Conservation (phyloP, 1,140 invertebrate genomes). For the Lithobius niger region DNA sequence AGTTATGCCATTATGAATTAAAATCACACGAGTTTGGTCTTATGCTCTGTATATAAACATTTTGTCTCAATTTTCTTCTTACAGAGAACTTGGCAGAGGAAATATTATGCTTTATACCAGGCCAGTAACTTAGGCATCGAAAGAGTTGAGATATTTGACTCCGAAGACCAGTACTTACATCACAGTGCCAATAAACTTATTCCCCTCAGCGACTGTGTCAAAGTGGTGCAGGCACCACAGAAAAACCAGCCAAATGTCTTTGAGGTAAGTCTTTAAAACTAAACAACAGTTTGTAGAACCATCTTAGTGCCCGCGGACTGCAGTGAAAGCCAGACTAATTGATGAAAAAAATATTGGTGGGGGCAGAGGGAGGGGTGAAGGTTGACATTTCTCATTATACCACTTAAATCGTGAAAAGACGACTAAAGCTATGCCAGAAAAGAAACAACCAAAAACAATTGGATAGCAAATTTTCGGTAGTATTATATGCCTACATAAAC, state of each 20-base stretch:
- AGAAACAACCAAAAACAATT: too few relatives aligned
- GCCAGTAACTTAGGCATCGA: constrained; percentile 68
- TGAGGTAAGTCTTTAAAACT: constrained; percentile 30
- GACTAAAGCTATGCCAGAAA: too few relatives aligned
- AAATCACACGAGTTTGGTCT: too few relatives aligned
- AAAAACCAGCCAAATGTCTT: constrained; percentile 42
- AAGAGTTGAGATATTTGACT: constrained; percentile 67
- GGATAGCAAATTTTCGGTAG: too few relatives aligned
- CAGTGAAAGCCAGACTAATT: too few relatives aligned
- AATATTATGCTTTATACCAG: constrained; percentile 59
- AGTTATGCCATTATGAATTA: too few relatives aligned
- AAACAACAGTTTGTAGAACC: not conserved
- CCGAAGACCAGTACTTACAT: constrained; percentile 48
- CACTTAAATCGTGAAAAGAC: too few relatives aligned
- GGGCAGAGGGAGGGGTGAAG: too few relatives aligned
- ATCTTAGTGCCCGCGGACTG: not conserved
- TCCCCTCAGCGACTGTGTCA: constrained; percentile 68
- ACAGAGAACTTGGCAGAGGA: constrained; percentile 55
- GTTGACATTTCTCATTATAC: too few relatives aligned
- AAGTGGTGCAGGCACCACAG: constrained; percentile 49
- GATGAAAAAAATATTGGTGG: too few relatives aligned
- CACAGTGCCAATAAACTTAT: constrained; percentile 53
- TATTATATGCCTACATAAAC: too few relatives aligned
- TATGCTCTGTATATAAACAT: too few relatives aligned
- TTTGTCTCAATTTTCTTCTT: constrained; percentile 6